Conservation (phyloP, 2,888 invertebrate genomes). For the Cephus sareptanus region DNA sequence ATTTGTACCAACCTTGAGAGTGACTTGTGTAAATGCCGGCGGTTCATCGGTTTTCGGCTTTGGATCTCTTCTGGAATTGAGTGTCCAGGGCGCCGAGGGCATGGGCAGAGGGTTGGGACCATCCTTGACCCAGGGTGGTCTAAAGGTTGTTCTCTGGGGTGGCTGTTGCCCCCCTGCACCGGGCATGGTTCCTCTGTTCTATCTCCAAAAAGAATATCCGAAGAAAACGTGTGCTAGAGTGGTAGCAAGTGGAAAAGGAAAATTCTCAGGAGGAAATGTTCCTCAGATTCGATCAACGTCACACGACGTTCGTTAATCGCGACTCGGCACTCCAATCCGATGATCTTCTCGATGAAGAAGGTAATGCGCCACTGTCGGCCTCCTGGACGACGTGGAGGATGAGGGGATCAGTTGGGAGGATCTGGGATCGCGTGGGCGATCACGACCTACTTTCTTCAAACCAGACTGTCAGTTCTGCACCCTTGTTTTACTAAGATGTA, state of each 20-base stretch:
- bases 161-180: slow-evolving; percentile 68
- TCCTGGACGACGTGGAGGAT: slow-evolving; percentile 34
- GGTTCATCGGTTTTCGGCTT: slow-evolving; percentile 55
- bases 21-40: slow-evolving; percentile 62
- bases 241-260: background rate
- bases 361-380: slow-evolving; percentile 40
- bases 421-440: slow-evolving; percentile 33
- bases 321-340: slow-evolving; percentile 6
- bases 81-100: slow-evolving; percentile 74
- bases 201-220: slow-evolving; percentile 2
- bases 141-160: slow-evolving; percentile 74
- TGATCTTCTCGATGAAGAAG: slow-evolving; percentile 41
- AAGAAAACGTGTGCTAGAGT: background rate
- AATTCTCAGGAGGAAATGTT: background rate
- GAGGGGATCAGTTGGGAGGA: background rate
- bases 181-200: slow-evolving; percentile 46
- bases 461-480: background rate
- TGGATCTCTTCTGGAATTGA: slow-evolving; percentile 65
- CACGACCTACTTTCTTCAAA: slow-evolving; percentile 42
- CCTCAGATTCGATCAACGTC: background rate
- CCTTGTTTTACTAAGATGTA: background rate
- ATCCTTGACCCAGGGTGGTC: slow-evolving; percentile 82
- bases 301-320: slow-evolving; percentile 3
- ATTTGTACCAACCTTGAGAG: slow-evolving; percentile 52
- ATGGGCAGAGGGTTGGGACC: slow-evolving; percentile 71